A percentile compares a stretch with the other conserved stretches of the same genome.
Conservation (phyloP, 2,888 invertebrate genomes). For the Cerastis leucographa region DNA sequence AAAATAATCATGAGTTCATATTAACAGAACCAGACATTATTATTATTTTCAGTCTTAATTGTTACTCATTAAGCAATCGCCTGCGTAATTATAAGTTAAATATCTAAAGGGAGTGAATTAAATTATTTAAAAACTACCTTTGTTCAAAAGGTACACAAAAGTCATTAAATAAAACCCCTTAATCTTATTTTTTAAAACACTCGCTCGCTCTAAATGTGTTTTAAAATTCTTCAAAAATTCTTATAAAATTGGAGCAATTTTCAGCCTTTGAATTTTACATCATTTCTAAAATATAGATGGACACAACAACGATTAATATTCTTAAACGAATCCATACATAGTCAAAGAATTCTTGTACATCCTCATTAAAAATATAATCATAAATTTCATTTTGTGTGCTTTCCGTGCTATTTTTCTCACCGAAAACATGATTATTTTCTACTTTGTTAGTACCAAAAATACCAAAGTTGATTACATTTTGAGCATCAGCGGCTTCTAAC, state of each 20-base stretch:
- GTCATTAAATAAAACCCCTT: constrained; percentile 2
- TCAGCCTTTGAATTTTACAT: constrained; percentile 72
- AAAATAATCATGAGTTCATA: background rate
- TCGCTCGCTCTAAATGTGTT: constrained; percentile 1
- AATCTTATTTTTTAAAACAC: background rate
- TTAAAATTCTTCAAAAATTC: background rate
- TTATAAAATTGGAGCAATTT: background rate
- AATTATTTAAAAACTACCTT: constrained; percentile 22
- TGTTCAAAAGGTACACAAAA: constrained; percentile 6
- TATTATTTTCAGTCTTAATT: constrained; percentile 49
- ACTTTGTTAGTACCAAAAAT: constrained; percentile 78
- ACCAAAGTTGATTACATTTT: constrained; percentile 76
- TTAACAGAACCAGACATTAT: background rate
- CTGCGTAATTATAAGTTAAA: background rate
- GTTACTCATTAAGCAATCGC: constrained; percentile 16
- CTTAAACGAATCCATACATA: constrained; percentile 86
- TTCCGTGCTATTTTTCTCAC: constrained; percentile 55
- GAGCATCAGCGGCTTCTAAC: constrained; percentile 67
- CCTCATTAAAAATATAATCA: constrained; percentile 79
- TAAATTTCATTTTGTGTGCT: constrained; percentile 66
- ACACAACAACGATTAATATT: constrained; percentile 81
- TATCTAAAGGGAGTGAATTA: background rate
- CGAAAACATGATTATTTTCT: constrained; percentile 44
- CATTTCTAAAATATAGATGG: constrained; percentile 88
- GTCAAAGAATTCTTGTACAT: constrained; percentile 82